Evolutionary conservation across 2,113 vertebrate genomes (phyloP), one percentile per base, ranked within the genome.

Genomic region (Recurvirostra avosetta): DNA sequence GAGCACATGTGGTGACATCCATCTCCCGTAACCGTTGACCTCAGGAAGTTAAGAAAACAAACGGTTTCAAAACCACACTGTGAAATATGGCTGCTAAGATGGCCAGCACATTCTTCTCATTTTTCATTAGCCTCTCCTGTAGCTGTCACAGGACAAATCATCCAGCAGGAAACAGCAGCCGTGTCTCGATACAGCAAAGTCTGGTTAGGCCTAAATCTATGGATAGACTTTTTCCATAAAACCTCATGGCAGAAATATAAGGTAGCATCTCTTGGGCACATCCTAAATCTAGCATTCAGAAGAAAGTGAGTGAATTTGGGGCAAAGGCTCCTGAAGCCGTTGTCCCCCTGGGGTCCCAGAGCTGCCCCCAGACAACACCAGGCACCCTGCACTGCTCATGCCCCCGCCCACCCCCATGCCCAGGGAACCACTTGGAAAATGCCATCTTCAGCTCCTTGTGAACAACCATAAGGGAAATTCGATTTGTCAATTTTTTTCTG

Each of bases 41-140:
- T 96, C 92, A 55, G 82, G 90, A 97, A 97, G 92, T 92, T 97
- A 97, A 96, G 92, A 94, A 98, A 98, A 97, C 96, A 97, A 97
- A 95, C 6, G 2, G 83, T 79, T 94, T 96, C 96, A 96, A 95
- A 96, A 92, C 34, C 92, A 83, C 76, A 45, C 88, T 91, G 94
- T 96, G 96, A 97, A 97, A 97, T 97, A 97, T 87, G 84, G 88
- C 84, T 93, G 67, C 86, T 88, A 75, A 77, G 89, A 95, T 93
- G 75, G 65, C 94, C 70, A 91, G 91, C 94, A 93, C 95, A 96
- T 97, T 97, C 96, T 55, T 96, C 90, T 97, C 91, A 89, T 97
- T 96, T 96, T 94, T 96, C 90, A 90, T 90, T 84, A 79, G 55
- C 38, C 47, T 91, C 90, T 96, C 47, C 34, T 76, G n/a, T 89